Evolutionary conservation across 2,797 vertebrate species (phyloP).

Genomic region (Carcharodon carcharias): DNA sequence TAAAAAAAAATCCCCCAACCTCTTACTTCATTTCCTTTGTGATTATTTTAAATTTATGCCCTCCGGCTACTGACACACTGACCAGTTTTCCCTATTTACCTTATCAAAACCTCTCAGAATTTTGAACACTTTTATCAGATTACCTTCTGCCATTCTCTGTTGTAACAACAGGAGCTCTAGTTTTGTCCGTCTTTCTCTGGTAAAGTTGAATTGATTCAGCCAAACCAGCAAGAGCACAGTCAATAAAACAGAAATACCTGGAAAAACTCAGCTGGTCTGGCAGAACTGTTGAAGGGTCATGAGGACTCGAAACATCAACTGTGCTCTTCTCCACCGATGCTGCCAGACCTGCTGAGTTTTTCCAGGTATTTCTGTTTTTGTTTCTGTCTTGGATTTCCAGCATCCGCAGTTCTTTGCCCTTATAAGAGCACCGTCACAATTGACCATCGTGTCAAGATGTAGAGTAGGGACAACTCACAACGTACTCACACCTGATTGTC

Average conservation of each 20-base stretch:
- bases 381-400: too few species aligned
- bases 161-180: not conserved
- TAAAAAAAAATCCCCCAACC: not conserved
- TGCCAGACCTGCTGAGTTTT: too few species aligned
- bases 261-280: too few species aligned
- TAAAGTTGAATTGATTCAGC: not conserved
- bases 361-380: too few species aligned
- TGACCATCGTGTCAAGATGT: not conserved
- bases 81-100: not conserved
- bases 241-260: too few species aligned
- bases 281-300: too few species aligned
- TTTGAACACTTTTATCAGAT: not conserved
- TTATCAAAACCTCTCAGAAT: not conserved
- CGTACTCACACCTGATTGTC: not conserved
- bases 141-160: not conserved
- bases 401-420: too few species aligned
- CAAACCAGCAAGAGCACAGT: not conserved
- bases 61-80: not conserved
- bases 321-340: too few species aligned
- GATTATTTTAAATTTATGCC: not conserved
- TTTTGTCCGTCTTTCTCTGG: not conserved
- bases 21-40: not conserved
- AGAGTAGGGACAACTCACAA: not conserved
- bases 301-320: too few species aligned
- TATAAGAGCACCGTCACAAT: not conserved